Percentiles rank a stretch among this genome's conserved stretches.
Conservation (phyloP, 1,140 invertebrate species). For the Acromyrmex heyeri region DNA sequence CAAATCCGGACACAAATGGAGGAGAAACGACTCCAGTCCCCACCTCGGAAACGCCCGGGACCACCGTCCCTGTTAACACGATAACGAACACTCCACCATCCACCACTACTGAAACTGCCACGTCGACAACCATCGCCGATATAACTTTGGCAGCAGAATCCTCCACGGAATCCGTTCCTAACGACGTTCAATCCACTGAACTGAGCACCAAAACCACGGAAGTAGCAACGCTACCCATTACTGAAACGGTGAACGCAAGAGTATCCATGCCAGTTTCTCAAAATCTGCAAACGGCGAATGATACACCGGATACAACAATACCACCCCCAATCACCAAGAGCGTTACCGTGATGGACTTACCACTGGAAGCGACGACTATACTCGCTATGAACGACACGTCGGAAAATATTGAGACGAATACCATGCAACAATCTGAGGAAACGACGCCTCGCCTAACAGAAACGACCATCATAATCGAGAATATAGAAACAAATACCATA, state of each 20-base stretch:
- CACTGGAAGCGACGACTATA: constrained; percentile 6
- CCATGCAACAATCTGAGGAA: constrained; percentile 29
- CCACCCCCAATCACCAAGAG: background rate
- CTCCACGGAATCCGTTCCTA: constrained; percentile 8
- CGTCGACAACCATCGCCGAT: background rate
- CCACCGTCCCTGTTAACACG: background rate
- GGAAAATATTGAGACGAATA: constrained; percentile 59
- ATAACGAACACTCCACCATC: background rate
- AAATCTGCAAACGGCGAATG: constrained; percentile 13
- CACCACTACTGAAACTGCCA: constrained; percentile 1
- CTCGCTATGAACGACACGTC: background rate
- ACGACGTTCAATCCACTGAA: background rate
- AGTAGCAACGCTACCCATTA: background rate
- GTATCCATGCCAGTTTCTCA: background rate
- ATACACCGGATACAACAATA: background rate
- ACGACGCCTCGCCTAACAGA: background rate
- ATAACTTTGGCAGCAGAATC: background rate
- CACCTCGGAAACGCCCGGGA: background rate
- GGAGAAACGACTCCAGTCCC: background rate
- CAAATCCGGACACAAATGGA: background rate
- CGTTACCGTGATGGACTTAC: background rate
- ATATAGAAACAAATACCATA: constrained; percentile 63
- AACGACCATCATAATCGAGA: constrained; percentile 21
- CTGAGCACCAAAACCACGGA: background rate
- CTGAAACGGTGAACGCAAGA: constrained; percentile 19